These are phyloP conservation scores for Steinernema khuongi DNA, from an alignment of 1,140 invertebrate genomes.

Conservation along the genomic window DNA sequence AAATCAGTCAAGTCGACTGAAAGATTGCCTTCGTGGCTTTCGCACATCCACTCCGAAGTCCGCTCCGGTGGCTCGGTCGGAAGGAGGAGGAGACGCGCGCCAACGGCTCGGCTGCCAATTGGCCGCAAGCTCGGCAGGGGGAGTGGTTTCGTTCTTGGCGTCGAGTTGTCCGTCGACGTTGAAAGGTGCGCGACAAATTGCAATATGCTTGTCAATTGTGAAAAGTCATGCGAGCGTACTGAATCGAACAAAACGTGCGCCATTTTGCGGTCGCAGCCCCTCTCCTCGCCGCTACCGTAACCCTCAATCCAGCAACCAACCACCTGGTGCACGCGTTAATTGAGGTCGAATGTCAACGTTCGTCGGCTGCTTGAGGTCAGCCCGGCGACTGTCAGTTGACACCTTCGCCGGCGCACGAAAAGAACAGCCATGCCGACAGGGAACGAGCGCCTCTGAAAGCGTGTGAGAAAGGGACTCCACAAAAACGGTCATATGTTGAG, in stretches of 20 bases:
- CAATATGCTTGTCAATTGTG: conserved; percentile 17
- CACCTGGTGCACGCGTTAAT: conserved; percentile 2
- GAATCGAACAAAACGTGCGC: conserved; percentile 15
- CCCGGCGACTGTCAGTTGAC: background rate
- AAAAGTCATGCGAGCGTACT: conserved; percentile 13
- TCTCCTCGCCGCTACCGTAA: background rate
- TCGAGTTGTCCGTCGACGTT: background rate
- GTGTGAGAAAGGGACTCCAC: no score
- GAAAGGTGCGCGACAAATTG: conserved; percentile 16
- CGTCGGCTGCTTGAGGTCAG: background rate
- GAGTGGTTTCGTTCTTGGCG: conserved; percentile 3
- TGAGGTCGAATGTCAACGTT: background rate
- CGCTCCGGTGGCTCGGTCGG: conserved; percentile 2
- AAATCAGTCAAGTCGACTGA: conserved; percentile 14
- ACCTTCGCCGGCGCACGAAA: no score
- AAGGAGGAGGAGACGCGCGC: conserved; percentile 6
- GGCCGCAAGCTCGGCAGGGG: background rate
- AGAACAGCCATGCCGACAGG: no score
- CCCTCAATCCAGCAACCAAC: background rate
- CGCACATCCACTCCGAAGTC: conserved; percentile 7
- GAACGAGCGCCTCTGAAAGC: no score
- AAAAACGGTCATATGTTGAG: no score
- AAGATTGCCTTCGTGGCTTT: conserved; percentile 15
- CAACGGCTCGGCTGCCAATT: conserved; percentile 14
- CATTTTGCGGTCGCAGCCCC: conserved; percentile 12